phyloP scores from a whole-genome alignment of 2,888 invertebrate species.

The Sesia apiformis region DNA sequence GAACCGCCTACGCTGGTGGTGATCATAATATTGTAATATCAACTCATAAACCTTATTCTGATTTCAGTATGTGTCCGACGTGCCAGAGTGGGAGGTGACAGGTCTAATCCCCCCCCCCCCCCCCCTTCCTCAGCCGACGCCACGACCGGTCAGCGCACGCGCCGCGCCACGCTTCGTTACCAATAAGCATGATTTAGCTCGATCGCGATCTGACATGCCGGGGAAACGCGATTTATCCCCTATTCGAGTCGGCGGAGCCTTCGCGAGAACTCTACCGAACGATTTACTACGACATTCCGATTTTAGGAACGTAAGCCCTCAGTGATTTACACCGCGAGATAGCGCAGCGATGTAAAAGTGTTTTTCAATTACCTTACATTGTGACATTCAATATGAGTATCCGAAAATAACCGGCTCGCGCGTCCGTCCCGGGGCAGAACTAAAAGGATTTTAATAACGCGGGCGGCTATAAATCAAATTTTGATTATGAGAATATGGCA shows the following conservation, averaged over 20 bases:
- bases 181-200: conserved; percentile 56
- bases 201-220: conserved; percentile 35
- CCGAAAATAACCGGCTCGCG: conserved; percentile 21
- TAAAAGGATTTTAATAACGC: conserved; percentile 50
- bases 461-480: conserved; percentile 55
- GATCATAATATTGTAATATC: conserved; percentile 4
- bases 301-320: conserved; percentile 12
- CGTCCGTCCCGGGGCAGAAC: conserved; percentile 19
- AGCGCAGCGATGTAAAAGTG: conserved; percentile 8
- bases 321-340: conserved; percentile 8
- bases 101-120: background rate
- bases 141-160: conserved; percentile 25
- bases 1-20: conserved; percentile 1
- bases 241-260: conserved; percentile 2
- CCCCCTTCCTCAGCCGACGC: background rate
- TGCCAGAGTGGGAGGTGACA: background rate
- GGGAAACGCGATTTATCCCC: conserved; percentile 19
- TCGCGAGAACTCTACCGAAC: conserved; percentile 1
- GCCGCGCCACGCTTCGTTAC: conserved; percentile 50
- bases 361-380: conserved; percentile 36
- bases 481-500: conserved; percentile 50
- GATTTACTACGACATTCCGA: conserved; percentile 20
- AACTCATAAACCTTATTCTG: background rate
- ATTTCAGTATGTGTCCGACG: background rate
- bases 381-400: conserved; percentile 20